Conservation (phyloP, 2,888 invertebrate genomes). For the Agapostemon virescens region DNA sequence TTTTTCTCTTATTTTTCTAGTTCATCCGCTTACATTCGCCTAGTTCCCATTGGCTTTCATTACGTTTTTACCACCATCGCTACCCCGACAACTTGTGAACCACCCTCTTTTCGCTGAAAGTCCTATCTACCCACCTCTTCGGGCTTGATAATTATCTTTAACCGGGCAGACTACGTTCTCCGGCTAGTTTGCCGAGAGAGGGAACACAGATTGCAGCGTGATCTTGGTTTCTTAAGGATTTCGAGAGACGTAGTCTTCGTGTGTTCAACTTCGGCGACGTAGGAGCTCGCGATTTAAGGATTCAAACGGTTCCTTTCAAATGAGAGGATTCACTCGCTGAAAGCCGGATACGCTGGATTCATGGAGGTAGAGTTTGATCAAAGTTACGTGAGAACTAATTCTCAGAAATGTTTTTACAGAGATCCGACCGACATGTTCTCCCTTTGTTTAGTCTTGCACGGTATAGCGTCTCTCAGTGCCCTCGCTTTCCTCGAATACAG, state of each 20-base stretch:
- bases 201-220: slow-evolving; percentile 10
- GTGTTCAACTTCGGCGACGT: background rate
- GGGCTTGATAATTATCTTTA: slow-evolving; percentile 40
- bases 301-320: background rate
- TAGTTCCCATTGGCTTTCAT: slow-evolving; percentile 29
- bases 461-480: no score
- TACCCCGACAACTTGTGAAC: slow-evolving; percentile 26
- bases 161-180: background rate
- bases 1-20: background rate
- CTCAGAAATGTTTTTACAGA: background rate
- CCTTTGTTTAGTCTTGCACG: no score
- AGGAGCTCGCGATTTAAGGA: background rate
- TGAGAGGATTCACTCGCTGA: background rate
- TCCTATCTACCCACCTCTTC: background rate
- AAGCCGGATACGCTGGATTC: background rate
- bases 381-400: background rate
- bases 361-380: background rate
- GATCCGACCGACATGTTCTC: background rate
- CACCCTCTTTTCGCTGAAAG: slow-evolving; percentile 1
- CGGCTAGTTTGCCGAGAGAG: background rate
- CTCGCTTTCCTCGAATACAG: no score
- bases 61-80: slow-evolving; percentile 28
- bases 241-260: background rate
- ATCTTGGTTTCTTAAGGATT: slow-evolving; percentile 13
- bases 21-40: slow-evolving; percentile 25